These are phyloP conservation scores for Chloroceryle aenea DNA, from an alignment of 2,113 vertebrate genomes.

Conservation along the genomic window DNA sequence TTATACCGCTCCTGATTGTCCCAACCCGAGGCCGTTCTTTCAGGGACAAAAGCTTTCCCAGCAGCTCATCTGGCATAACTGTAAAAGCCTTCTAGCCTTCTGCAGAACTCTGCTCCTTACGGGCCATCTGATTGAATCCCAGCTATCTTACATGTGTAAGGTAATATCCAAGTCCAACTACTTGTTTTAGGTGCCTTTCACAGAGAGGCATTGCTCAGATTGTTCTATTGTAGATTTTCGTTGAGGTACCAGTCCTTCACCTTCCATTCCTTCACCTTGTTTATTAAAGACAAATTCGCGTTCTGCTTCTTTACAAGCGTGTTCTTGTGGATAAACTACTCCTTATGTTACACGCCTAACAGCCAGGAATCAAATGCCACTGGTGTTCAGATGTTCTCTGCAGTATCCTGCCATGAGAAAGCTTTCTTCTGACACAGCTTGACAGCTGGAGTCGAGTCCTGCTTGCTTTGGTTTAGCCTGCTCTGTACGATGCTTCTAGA, in stretches of 20 bases:
- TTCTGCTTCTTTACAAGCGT: background rate
- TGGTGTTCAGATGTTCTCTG: background rate
- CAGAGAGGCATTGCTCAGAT: background rate
- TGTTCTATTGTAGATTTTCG: background rate
- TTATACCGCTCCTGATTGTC: background rate
- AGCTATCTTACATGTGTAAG: background rate
- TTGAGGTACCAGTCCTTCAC: background rate
- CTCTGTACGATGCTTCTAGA: background rate
- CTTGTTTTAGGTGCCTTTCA: background rate
- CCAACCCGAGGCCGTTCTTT: background rate
- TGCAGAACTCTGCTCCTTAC: background rate
- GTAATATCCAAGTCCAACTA: background rate
- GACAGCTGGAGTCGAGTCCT: background rate
- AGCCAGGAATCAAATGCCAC: background rate
- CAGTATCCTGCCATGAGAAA: background rate
- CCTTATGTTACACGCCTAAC: background rate
- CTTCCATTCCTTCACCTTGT: background rate
- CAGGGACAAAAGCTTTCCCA: constrained; percentile 1
- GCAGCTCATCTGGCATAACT: background rate
- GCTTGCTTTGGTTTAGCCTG: too few species aligned
- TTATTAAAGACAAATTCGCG: too few species aligned
- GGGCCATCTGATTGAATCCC: background rate
- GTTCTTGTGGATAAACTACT: background rate
- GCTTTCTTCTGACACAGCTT: background rate
- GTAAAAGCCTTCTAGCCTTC: background rate